Conservation (phyloP, 2,888 invertebrate genomes). For the Thalpophila matura region DNA sequence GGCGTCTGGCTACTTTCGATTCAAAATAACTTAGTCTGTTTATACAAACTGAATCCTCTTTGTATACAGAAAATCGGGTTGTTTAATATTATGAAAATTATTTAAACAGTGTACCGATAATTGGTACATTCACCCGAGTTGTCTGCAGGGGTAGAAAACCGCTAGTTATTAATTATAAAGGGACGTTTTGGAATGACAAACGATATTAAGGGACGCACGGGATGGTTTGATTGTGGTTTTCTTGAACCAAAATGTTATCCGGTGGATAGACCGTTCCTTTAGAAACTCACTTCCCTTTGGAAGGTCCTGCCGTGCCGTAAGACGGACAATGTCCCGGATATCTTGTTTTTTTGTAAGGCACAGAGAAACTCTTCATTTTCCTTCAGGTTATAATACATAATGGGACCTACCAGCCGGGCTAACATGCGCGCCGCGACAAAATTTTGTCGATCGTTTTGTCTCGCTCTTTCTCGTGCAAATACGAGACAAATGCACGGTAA, state of each 20-base stretch:
- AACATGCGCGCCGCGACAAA: no score
- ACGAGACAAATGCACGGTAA: no score
- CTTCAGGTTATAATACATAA: no score
- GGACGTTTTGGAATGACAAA: slow-evolving; percentile 43
- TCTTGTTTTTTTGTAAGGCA: no score
- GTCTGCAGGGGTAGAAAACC: slow-evolving; percentile 29
- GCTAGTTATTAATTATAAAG: slow-evolving; percentile 48
- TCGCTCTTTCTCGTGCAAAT: no score
- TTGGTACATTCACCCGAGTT: slow-evolving; percentile 44
- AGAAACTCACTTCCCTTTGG: neutral
- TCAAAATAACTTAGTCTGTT: slow-evolving; percentile 47
- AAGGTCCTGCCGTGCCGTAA: no score
- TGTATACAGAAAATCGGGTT: slow-evolving; percentile 26
- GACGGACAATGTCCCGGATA: neutral
- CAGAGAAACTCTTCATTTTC: neutral
- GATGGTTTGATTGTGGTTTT: slow-evolving; percentile 3
- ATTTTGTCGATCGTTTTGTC: no score
- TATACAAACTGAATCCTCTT: slow-evolving; percentile 25
- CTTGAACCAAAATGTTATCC: slow-evolving; percentile 1
- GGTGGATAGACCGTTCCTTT: neutral
- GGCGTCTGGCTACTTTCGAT: slow-evolving; percentile 50
- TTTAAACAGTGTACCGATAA: slow-evolving; percentile 24
- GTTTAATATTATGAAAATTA: slow-evolving; percentile 30
- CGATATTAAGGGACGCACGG: slow-evolving; percentile 31
- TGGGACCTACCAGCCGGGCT: no score